phyloP scores from a whole-genome alignment of 2,888 invertebrate genomes.

The Syrphus vitripennis region DNA sequence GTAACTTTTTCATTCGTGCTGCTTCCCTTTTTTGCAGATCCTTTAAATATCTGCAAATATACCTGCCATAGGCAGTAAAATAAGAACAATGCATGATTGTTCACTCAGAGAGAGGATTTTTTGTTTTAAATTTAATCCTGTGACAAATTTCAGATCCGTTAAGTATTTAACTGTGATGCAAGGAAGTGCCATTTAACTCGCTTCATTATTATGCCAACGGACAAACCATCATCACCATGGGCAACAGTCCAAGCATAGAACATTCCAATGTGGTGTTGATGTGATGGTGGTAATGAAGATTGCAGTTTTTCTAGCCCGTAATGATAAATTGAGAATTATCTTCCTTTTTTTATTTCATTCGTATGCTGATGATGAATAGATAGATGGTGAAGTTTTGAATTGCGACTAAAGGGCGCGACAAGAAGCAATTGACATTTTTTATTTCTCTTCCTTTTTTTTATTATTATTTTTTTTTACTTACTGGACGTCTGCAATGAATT shows the following conservation, averaged over 20 bases:
- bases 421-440: constrained; percentile 40
- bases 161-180: constrained; percentile 55
- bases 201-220: constrained; percentile 42
- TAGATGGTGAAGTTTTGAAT: not conserved
- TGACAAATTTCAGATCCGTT: constrained; percentile 10
- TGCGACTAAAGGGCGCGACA: constrained; percentile 28
- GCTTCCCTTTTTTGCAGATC: not conserved
- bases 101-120: constrained; percentile 1
- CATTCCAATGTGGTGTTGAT: not conserved
- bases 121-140: constrained; percentile 53
- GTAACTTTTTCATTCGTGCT: constrained; percentile 62
- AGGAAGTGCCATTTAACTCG: constrained; percentile 68
- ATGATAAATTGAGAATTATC: constrained; percentile 61
- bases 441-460: not conserved
- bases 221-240: not conserved
- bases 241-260: not conserved
- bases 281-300: constrained; percentile 5
- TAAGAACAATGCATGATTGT: constrained; percentile 48
- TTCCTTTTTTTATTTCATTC: constrained; percentile 18
- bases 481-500: not conserved
- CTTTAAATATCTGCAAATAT: not conserved
- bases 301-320: not conserved
- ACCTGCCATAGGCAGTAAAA: constrained; percentile 27
- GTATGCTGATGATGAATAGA: not conserved
- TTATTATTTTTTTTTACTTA: constrained; percentile 6